Percentiles rank a stretch among this genome's conserved stretches.
Conservation (phyloP, 2,113 vertebrate species). For the Gnathonemus echidnorhynchus region DNA sequence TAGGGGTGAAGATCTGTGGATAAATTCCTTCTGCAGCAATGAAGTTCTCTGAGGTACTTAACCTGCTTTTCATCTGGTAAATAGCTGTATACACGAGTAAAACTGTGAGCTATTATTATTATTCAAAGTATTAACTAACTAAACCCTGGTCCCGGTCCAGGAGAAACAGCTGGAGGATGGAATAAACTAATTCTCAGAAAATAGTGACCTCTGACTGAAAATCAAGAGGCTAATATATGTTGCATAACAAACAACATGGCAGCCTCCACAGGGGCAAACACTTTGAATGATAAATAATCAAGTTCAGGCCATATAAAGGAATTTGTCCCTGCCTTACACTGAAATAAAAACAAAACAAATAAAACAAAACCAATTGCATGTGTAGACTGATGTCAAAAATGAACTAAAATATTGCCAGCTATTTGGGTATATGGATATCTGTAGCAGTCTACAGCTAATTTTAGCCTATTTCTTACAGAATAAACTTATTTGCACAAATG, state of each 20-base stretch:
- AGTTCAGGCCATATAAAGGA: background rate
- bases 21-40: background rate
- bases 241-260: background rate
- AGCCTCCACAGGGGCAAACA: background rate
- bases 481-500: background rate
- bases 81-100: background rate
- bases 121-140: background rate
- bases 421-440: background rate
- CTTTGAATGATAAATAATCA: background rate
- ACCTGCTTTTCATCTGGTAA: background rate
- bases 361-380: background rate
- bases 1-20: background rate
- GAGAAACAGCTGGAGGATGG: background rate
- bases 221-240: background rate
- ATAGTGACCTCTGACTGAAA: background rate
- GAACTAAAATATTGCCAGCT: background rate
- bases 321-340: background rate
- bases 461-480: background rate
- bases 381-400: background rate
- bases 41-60: background rate
- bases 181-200: background rate
- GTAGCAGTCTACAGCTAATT: background rate
- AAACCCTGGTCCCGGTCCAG: background rate
- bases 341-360: background rate
- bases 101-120: background rate